Evolutionary conservation across 1,140 invertebrate species (phyloP), one percentile per base, ranked within the genome.

Genomic region (Oncopeltus fasciatus): DNA sequence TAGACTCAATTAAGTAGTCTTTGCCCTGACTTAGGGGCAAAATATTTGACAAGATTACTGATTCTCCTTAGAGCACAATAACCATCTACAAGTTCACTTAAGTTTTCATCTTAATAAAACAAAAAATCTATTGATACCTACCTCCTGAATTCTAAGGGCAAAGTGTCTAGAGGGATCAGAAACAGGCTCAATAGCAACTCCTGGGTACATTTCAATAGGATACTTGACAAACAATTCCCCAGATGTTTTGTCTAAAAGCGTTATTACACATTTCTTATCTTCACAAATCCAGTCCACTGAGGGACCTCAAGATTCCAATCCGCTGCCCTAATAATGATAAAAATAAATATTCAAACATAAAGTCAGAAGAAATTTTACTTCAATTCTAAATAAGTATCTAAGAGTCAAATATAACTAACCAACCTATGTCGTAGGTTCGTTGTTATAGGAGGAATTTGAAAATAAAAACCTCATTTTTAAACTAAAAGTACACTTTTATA

Each of bases 161-260:
- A 99, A 99, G 76, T 99, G 99, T 68, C 97, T 80, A 57, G 95
- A 98, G 62, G 96, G 99, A 77, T 99, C 97, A 44, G 85, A 91
- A 0, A 99, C 97, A 56, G 93, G 73, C 76, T 99, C 96, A 21
- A 99, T 84, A 26, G 95, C 92, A 60, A 90, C 77, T 60, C 95
- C 90, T 57, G 95, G 95, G 78, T 98, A 98, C 70, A 83, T 82
- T 68, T 98, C 95, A 66, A 99, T 91, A 1, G 95, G 95, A 76
- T 95, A 97, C 77, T 96, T 92, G 0, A 95, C 97, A 79, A 97
- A 99, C n/a, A 99, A 74, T 72, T 95, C 90, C 31, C 95, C 95
- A 68, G 82, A 83, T 49, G 78, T 83, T 80, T 96, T 98, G 73
- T 99, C 97, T 77, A 99, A 96, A 18, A 99, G 74, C 76, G 97